Percentiles rank a stretch among this genome's conserved stretches.
phyloP scores from a whole-genome alignment of 1,140 invertebrate species.

The Meloidogyne hapla region DNA sequence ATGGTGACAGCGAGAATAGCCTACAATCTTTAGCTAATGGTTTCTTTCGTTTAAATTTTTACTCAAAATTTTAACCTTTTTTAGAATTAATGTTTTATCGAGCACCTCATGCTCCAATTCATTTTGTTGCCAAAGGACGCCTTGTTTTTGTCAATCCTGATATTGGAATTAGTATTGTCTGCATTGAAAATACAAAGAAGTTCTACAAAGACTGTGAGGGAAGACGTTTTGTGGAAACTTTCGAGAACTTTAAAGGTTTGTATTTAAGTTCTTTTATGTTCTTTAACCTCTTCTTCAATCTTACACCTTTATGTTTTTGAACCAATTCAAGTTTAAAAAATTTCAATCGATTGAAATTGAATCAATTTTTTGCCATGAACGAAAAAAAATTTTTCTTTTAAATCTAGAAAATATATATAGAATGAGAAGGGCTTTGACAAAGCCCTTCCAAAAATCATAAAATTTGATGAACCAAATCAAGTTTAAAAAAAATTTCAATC shows the following conservation, averaged over 20 bases:
- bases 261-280: too few species aligned
- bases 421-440: too few species aligned
- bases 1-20: slow-evolving; percentile 46
- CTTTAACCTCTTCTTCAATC: too few species aligned
- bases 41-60: slow-evolving; percentile 20
- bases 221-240: slow-evolving; percentile 40
- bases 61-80: slow-evolving; percentile 1
- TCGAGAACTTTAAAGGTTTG: slow-evolving; percentile 51
- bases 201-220: slow-evolving; percentile 25
- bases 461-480: too few species aligned
- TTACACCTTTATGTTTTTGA: too few species aligned
- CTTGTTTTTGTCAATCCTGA: slow-evolving; percentile 47
- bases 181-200: slow-evolving; percentile 45
- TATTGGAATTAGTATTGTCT: slow-evolving; percentile 35
- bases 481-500: too few species aligned
- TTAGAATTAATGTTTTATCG: slow-evolving; percentile 52
- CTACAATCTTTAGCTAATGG: slow-evolving; percentile 46
- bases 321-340: too few species aligned
- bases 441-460: too few species aligned
- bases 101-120: slow-evolving; percentile 35
- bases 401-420: too few species aligned
- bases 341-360: too few species aligned
- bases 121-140: slow-evolving; percentile 39
- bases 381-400: background rate
- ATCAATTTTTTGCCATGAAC: too few species aligned